A percentile compares a stretch with the other conserved stretches of the same genome.
These are phyloP conservation scores for Thamnophis elegans DNA, from an alignment of 2,797 vertebrate genomes.

Conservation along the genomic window DNA sequence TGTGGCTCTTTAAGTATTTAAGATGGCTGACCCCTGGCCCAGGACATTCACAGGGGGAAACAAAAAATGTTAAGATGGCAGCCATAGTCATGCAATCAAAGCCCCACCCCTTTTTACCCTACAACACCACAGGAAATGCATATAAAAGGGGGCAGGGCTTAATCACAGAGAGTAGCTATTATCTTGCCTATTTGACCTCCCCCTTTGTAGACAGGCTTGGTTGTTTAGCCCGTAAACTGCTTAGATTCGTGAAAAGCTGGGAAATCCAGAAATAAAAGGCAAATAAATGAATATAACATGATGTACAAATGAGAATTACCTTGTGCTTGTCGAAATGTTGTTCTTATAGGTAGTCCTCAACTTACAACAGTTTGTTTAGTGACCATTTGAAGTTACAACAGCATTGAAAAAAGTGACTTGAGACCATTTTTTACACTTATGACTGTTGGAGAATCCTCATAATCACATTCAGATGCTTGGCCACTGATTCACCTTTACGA, in stretches of 20 bases:
- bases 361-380: not conserved
- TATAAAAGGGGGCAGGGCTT: not conserved
- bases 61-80: not conserved
- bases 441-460: not conserved
- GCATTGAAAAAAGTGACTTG: not conserved
- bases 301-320: not conserved
- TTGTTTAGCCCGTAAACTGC: not conserved
- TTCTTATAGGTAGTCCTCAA: not conserved
- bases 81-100: not conserved
- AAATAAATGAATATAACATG: not conserved
- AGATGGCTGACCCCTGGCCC: too few relatives aligned
- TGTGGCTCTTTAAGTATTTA: too few relatives aligned
- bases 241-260: not conserved
- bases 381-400: not conserved
- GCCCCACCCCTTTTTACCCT: not conserved
- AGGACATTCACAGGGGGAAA: not conserved
- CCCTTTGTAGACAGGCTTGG: not conserved
- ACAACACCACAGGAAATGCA: not conserved
- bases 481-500: not conserved
- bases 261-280: not conserved
- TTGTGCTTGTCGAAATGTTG: not conserved
- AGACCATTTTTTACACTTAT: not conserved
- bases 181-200: not conserved
- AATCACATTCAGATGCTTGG: not conserved
- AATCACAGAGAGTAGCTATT: not conserved